phyloP scores from a whole-genome alignment of 2,888 invertebrate species.

The Athalia rosae region DNA sequence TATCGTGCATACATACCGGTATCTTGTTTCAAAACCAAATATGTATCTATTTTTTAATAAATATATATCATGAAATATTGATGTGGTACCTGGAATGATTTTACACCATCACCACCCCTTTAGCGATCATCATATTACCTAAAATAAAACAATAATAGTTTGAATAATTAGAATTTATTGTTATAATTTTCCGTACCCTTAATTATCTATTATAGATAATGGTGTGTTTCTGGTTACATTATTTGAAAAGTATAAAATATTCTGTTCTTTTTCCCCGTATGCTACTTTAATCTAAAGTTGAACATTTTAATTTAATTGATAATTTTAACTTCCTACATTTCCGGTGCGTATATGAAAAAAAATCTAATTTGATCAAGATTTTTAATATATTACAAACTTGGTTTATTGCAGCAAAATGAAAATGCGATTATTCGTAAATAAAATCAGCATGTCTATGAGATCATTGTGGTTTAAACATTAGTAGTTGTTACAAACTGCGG shows the following conservation, averaged over 20 bases:
- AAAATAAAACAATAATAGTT: constrained; percentile 22
- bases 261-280: not conserved
- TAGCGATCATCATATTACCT: not conserved
- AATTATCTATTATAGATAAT: constrained; percentile 31
- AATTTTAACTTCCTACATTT: not conserved
- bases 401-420: not conserved
- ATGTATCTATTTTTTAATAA: constrained; percentile 45
- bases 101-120: not conserved
- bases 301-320: constrained; percentile 13
- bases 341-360: not conserved
- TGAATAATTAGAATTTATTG: constrained; percentile 35
- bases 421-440: not conserved
- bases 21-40: constrained; percentile 32
- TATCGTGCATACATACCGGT: constrained; percentile 20
- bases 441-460: not conserved
- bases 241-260: constrained; percentile 32
- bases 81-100: constrained; percentile 5
- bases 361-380: constrained; percentile 22
- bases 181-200: constrained; percentile 38
- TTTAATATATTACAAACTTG: not conserved
- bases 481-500: not conserved
- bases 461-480: not conserved
- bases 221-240: constrained; percentile 24
- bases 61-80: constrained; percentile 31
- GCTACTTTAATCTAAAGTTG: not conserved